phyloP scores from a whole-genome alignment of 2,888 invertebrate genomes.

The Cephus spinipes region DNA sequence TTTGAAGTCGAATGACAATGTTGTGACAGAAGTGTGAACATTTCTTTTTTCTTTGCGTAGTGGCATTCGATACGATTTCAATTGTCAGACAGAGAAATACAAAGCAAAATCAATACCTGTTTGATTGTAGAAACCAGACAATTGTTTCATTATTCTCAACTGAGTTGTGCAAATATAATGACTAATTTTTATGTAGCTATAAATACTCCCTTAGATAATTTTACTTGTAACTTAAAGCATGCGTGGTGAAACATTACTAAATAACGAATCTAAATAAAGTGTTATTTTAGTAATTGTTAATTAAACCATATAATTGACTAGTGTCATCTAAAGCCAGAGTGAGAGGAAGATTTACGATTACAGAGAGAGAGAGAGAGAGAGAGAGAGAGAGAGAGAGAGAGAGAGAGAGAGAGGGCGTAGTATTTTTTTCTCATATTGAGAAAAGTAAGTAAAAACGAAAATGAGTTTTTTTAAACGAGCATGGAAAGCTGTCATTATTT shows the following conservation, averaged over 20 bases:
- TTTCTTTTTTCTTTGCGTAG: no score
- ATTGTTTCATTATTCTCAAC: constrained; percentile 37
- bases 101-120: no score
- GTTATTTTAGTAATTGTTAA: constrained; percentile 24
- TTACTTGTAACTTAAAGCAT: constrained; percentile 31
- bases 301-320: constrained; percentile 31
- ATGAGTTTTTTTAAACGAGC: no score
- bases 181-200: constrained; percentile 32
- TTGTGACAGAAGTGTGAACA: no score
- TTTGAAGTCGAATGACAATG: no score
- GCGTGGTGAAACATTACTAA: not conserved
- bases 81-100: no score
- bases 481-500: not conserved
- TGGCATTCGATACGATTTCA: no score
- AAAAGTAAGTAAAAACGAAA: constrained; percentile 23
- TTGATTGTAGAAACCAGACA: constrained; percentile 14
- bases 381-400: constrained; percentile 20
- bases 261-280: constrained; percentile 19
- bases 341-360: constrained; percentile 40
- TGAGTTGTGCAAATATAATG: constrained; percentile 28
- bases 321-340: constrained; percentile 40
- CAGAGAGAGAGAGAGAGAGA: constrained; percentile 18
- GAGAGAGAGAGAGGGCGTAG: not conserved
- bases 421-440: constrained; percentile 62
- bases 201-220: constrained; percentile 42